Evolutionary conservation across 2,113 vertebrate genomes (phyloP).

Genomic region (Epinephelus cyanopodus): DNA sequence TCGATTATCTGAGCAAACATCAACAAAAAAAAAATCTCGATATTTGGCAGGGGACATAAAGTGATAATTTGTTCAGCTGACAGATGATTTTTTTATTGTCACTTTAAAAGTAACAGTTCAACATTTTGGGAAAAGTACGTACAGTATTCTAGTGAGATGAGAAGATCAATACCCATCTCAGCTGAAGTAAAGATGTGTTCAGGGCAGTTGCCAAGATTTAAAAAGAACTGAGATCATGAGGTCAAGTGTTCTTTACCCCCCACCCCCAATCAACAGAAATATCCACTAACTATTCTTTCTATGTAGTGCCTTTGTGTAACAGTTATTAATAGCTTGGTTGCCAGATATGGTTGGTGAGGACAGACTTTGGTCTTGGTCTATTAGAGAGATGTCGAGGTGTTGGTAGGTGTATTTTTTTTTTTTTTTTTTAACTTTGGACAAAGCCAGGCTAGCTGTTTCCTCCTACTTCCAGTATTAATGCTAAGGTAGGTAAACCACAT

Average conservation of each 20-base stretch:
- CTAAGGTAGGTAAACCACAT: no score
- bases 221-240: neutral
- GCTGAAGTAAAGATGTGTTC: constrained; percentile 1
- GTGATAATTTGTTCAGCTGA: neutral
- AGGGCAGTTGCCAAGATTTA: neutral
- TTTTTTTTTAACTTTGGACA: neutral
- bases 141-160: neutral
- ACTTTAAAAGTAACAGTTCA: no score
- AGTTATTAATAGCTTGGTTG: no score
- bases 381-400: neutral
- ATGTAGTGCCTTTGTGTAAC: no score
- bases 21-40: neutral
- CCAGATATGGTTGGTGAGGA: neutral
- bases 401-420: neutral
- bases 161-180: neutral
- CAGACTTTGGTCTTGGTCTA: neutral
- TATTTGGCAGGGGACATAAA: neutral
- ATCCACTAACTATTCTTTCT: neutral
- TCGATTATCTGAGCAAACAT: neutral
- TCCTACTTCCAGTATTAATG: no score
- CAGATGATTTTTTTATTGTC: neutral
- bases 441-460: neutral
- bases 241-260: neutral
- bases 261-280: neutral
- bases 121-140: neutral